Evolutionary conservation across 2,888 invertebrate species (phyloP).

Genomic region (Azorinus chamasolen): DNA sequence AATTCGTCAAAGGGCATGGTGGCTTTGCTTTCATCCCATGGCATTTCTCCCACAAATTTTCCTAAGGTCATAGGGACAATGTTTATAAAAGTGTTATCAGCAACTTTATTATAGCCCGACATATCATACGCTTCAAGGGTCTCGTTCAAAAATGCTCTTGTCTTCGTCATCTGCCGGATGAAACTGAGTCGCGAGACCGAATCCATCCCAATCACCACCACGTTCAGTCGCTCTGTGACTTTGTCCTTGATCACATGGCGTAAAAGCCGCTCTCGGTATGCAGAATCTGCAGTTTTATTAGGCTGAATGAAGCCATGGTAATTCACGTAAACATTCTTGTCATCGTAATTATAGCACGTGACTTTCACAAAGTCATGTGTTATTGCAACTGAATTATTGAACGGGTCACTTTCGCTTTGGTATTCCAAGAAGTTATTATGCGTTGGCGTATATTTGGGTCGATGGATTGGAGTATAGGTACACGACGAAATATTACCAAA

Average conservation of each 20-base stretch:
- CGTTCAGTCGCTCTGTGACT: constrained; percentile 88
- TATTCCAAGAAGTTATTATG: constrained; percentile 61
- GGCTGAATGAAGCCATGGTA: constrained; percentile 80
- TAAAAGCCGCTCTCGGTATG: constrained; percentile 37
- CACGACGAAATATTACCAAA: constrained; percentile 78
- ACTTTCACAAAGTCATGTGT: constrained; percentile 81
- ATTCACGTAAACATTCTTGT: constrained; percentile 76
- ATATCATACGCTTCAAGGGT: constrained; percentile 91
- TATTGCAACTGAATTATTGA: constrained; percentile 50
- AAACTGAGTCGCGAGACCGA: constrained; percentile 94
- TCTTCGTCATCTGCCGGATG: constrained; percentile 93
- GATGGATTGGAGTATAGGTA: constrained; percentile 74
- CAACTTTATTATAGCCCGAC: constrained; percentile 96
- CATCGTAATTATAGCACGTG: constrained; percentile 74
- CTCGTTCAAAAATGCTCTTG: constrained; percentile 88
- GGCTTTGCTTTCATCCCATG: constrained; percentile 66
- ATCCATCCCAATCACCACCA: constrained; percentile 94
- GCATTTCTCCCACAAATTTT: constrained; percentile 68
- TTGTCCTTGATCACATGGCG: constrained; percentile 48
- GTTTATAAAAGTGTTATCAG: constrained; percentile 95
- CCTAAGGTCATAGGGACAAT: constrained; percentile 91
- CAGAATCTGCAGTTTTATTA: constrained; percentile 64
- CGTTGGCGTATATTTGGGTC: constrained; percentile 64
- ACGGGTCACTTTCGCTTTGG: constrained; percentile 54
- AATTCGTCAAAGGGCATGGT: constrained; percentile 85